A percentile compares a stretch with the other conserved stretches of the same genome.
Evolutionary conservation across 2,797 vertebrate genomes (phyloP).

Genomic region (Dipus sagitta): DNA sequence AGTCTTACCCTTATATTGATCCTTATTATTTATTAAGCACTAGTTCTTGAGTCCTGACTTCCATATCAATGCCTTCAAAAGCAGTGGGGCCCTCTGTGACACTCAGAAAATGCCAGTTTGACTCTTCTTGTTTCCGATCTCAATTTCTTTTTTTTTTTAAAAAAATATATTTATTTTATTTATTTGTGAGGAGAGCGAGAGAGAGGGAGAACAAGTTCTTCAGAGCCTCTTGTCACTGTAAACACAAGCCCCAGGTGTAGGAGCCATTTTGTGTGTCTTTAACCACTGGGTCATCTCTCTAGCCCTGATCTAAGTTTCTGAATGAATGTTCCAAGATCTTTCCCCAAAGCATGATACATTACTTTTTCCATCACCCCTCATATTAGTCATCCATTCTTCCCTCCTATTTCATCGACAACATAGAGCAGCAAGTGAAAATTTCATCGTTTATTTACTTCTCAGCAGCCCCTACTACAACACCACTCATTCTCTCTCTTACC

Average conservation of each 20-base stretch:
- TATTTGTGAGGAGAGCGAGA: too few relatives aligned
- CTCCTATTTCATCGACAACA: constrained; percentile 42
- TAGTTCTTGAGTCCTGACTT: neutral
- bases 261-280: too few relatives aligned
- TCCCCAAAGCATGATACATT: neutral
- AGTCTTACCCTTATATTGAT: neutral
- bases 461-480: neutral
- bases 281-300: too few relatives aligned
- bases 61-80: constrained; percentile 5
- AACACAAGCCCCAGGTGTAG: too few relatives aligned
- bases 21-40: constrained; percentile 31
- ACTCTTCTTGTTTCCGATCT: neutral
- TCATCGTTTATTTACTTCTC: constrained; percentile 18
- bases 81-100: neutral
- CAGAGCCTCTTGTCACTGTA: too few relatives aligned
- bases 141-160: neutral
- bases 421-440: constrained; percentile 33
- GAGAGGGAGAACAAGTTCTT: too few relatives aligned
- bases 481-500: neutral
- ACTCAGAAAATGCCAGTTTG: constrained; percentile 33
- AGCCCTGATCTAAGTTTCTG: neutral
- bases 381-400: constrained; percentile 7
- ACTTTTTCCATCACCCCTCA: constrained; percentile 12
- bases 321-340: neutral
- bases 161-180: too few relatives aligned